Evolutionary conservation across 2,888 invertebrate species (phyloP), one percentile per base, ranked within the genome.

Genomic region (Geotrupes spiniger): DNA sequence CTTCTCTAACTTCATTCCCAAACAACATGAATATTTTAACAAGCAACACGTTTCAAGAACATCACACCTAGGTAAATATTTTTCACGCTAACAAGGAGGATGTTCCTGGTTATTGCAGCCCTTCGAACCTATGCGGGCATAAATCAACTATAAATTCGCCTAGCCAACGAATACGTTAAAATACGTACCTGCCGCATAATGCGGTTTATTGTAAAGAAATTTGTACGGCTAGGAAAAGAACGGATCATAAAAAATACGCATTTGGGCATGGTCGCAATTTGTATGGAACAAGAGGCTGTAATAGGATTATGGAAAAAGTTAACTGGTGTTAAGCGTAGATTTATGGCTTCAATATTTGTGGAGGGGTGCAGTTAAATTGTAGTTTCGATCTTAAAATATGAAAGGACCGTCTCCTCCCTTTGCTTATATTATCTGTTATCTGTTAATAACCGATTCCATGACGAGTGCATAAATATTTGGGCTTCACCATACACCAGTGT

Each of bases 251-350:
- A 14, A 33, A 33, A 33, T 12, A 10, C 10, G 11, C 12, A 33
- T 15, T 14, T 33, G 11, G 33, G 33, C 14, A 14, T 14, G 33
- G 33, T 33, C 14, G 15, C 33, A 48, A 48, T 48, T 48, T 48
- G 48, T 48, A 48, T 43, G 29, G 48, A 48, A 48, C 48, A 48
- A 48, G 48, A 48, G 48, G 43, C 33, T 36, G 42, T 48, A 48
- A 48, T 48, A 48, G 48, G 48, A 48, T 48, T 48, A 48, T 36
- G 38, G 42, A 10, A 42, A 29, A 48, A 43, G 48, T 48, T 48
- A 43, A 42, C 36, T 42, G 48, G 48, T 25, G 38, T 48, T 42
- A 43, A 42, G 31, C 27, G 17, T 43, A 42, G 48, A 48, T 48
- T 48, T 48, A 48, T 48, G 38, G 25, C 39, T 31, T 2, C 38